phyloP scores from a whole-genome alignment of 2,888 invertebrate species.

The Synanthedon formicaeformis region DNA sequence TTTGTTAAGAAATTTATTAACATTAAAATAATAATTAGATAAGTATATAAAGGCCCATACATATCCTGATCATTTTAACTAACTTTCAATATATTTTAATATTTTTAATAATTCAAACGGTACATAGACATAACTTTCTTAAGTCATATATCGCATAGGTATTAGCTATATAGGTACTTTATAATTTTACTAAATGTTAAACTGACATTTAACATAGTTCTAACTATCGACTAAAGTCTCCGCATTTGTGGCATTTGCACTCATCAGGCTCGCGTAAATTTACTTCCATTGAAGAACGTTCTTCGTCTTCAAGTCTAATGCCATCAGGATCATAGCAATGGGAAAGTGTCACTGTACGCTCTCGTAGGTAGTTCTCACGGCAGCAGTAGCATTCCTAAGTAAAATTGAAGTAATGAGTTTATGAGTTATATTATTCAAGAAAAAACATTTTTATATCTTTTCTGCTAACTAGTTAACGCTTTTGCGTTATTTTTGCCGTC shows the following conservation, averaged over 20 bases:
- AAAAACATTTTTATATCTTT: neutral
- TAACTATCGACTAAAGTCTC: slow-evolving; percentile 80
- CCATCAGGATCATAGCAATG: slow-evolving; percentile 94
- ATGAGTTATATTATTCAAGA: neutral
- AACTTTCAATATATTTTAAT: too few relatives aligned
- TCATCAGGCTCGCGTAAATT: slow-evolving; percentile 88
- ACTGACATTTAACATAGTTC: too few relatives aligned
- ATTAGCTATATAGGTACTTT: neutral
- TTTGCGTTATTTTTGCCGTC: neutral
- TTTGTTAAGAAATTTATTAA: too few relatives aligned
- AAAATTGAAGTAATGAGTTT: slow-evolving; percentile 4
- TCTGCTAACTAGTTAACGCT: too few relatives aligned
- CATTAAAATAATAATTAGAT: too few relatives aligned
- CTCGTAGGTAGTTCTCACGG: slow-evolving; percentile 86
- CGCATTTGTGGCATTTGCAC: slow-evolving; percentile 92
- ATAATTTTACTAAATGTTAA: slow-evolving; percentile 1
- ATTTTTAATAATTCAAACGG: too few relatives aligned
- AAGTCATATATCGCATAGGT: too few relatives aligned
- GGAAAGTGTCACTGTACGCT: slow-evolving; percentile 80
- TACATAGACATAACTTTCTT: too few relatives aligned
- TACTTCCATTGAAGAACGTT: slow-evolving; percentile 81
- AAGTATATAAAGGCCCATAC: too few relatives aligned
- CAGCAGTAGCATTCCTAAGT: slow-evolving; percentile 92
- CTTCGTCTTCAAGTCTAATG: slow-evolving; percentile 76
- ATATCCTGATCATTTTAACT: too few relatives aligned